These are phyloP conservation scores for Euura lappo DNA, from an alignment of 1,140 invertebrate species.

Conservation along the genomic window DNA sequence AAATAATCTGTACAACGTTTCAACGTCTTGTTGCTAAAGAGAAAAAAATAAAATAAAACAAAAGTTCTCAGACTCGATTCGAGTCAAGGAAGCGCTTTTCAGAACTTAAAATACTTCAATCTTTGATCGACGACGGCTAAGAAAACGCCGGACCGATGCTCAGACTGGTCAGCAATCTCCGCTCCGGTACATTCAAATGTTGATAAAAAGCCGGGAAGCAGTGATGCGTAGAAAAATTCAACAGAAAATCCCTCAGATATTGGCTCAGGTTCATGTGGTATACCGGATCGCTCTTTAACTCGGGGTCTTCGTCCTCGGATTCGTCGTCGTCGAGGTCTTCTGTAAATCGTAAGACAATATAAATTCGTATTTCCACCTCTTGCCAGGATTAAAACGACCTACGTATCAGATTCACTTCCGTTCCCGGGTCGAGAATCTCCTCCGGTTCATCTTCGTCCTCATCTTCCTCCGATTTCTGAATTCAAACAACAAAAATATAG, in stretches of 20 bases:
- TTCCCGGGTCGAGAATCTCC: conserved; percentile 47
- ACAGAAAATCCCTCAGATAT: conserved; percentile 67
- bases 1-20: no score
- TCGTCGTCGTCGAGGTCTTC: conserved; percentile 51
- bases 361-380: conserved; percentile 29
- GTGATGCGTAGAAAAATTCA: conserved; percentile 67
- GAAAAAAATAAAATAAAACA: no score
- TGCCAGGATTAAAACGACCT: conserved; percentile 26
- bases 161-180: conserved; percentile 54
- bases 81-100: no score
- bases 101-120: no score
- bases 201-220: conserved; percentile 64
- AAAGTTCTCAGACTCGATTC: no score
- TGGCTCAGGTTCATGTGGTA: conserved; percentile 66
- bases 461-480: conserved; percentile 52
- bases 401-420: conserved; percentile 40
- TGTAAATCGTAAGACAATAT: conserved; percentile 32
- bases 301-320: conserved; percentile 63
- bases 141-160: conserved; percentile 15
- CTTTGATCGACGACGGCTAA: neutral
- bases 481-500: neutral
- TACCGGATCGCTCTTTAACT: conserved; percentile 66
- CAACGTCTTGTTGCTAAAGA: no score
- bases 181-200: conserved; percentile 63
- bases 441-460: conserved; percentile 51